Conservation (phyloP, 2,797 vertebrate species). For the Emydoidea blandingii region DNA sequence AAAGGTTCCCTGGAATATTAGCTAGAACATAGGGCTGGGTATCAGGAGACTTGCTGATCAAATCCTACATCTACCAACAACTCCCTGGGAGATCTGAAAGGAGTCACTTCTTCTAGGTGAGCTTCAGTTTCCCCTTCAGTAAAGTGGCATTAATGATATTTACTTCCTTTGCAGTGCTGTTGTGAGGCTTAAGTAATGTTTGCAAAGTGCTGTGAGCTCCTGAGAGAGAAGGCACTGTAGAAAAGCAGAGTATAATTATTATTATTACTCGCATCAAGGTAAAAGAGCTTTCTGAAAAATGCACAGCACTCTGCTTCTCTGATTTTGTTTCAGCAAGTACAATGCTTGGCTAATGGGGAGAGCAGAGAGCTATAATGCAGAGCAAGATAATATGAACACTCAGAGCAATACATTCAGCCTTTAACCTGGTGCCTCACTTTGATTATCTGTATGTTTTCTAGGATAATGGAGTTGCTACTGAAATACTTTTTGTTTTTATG, state of each 20-base stretch:
- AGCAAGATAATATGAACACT: background rate
- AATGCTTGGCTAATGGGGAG: rapidly evolving
- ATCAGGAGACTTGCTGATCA: background rate
- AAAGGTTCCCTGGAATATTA: background rate
- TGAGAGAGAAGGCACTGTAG: background rate
- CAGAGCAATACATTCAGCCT: background rate
- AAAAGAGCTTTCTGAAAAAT: background rate
- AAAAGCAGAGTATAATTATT: rapidly evolving
- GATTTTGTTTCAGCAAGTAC: background rate
- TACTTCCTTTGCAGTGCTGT: background rate
- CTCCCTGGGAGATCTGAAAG: background rate
- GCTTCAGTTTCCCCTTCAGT: rapidly evolving
- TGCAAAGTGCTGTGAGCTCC: background rate
- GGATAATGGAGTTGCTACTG: background rate
- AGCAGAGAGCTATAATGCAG: background rate
- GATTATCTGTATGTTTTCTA: background rate
- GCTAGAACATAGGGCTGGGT: rapidly evolving
- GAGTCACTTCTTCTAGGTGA: background rate
- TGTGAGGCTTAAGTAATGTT: rapidly evolving
- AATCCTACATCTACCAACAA: background rate
- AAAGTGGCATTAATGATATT: background rate
- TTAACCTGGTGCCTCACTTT: background rate
- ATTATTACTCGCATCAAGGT: background rate
- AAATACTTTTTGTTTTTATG: rapidly evolving
- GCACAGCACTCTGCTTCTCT: background rate